phyloP scores from a whole-genome alignment of 1,140 invertebrate species.

The Samia ricini region DNA sequence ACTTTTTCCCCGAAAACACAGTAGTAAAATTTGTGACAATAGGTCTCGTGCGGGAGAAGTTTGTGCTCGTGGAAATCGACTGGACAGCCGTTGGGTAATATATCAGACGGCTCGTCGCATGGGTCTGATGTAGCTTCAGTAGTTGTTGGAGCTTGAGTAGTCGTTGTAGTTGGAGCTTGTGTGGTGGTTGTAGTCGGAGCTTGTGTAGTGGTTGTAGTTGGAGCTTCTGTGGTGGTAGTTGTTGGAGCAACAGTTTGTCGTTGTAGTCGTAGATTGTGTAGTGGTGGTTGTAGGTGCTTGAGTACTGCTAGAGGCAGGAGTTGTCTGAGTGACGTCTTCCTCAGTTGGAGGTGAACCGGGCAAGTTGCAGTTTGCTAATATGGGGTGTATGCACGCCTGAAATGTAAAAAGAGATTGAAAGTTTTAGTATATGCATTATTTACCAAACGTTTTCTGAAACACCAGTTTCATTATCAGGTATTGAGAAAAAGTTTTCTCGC shows the following conservation, averaged over 20 bases:
- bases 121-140: not conserved
- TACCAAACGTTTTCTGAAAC: no score
- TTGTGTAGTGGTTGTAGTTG: constrained; percentile 12
- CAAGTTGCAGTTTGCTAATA: constrained; percentile 25
- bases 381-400: constrained; percentile 35
- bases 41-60: constrained; percentile 34
- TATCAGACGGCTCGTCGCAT: not conserved
- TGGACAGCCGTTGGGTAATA: constrained; percentile 31
- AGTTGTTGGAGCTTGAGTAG: constrained; percentile 10
- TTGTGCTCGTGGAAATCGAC: constrained; percentile 27
- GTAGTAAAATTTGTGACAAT: constrained; percentile 40
- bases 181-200: constrained; percentile 9
- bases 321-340: constrained; percentile 8
- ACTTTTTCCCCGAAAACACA: constrained; percentile 35
- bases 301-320: constrained; percentile 5
- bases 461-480: no score
- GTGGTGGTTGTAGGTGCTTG: constrained; percentile 13
- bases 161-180: constrained; percentile 4
- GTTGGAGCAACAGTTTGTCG: constrained; percentile 14
- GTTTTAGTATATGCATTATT: no score
- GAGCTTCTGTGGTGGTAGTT: constrained; percentile 10
- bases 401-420: constrained; percentile 10
- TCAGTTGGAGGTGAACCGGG: constrained; percentile 22
- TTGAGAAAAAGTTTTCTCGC: no score
- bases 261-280: constrained; percentile 11